Evolutionary conservation across 2,888 invertebrate species (phyloP), one percentile per base, ranked within the genome.

Genomic region (Drosophila conformis): DNA sequence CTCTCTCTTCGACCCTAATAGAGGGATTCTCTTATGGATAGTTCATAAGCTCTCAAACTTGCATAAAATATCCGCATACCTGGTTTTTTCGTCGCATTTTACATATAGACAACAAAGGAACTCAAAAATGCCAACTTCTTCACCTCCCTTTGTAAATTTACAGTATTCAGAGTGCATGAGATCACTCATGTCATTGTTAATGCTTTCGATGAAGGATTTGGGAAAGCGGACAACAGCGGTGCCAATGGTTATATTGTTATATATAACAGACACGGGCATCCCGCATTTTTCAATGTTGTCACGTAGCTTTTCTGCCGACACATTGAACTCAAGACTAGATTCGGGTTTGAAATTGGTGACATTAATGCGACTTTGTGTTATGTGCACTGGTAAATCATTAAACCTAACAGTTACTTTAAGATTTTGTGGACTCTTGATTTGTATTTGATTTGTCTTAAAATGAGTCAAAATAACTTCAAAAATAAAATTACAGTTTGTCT

Each of bases 321-420:
- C 69, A 0, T 21, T 29, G 51, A 92, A 84, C 53, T 86, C 82
- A 40, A 69, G 61, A 18, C 82, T 80, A 10, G 82, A 67, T 2
- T 86, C 82, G 1, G 76, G 38, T 29, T 87, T 89, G 21, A 92
- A 92, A 4, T 92, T 91, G 1, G 74, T 74, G 1, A 89, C 81
- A 76, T 92, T 90, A 1, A 91, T 90, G 11, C 90, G 90, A 67
- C 90, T 91, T 0, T 80, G 66, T 29, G 89, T 90, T 42, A 92
- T 84, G 0, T 54, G 25, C 1, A 92, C 35, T 1, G 66, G 21
- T 0, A 62, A 51, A 4, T 60, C 58, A 53, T 87, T 82, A 6
- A 91, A 87, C 0, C 25, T 66, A 0, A 73, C 80, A 5, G 80
- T 78, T 1, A 92, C 81, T 1, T 64, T 13, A 2, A 92, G 66